phyloP scores from a whole-genome alignment of 2,797 vertebrate genomes.

The Vireo griseus region DNA sequence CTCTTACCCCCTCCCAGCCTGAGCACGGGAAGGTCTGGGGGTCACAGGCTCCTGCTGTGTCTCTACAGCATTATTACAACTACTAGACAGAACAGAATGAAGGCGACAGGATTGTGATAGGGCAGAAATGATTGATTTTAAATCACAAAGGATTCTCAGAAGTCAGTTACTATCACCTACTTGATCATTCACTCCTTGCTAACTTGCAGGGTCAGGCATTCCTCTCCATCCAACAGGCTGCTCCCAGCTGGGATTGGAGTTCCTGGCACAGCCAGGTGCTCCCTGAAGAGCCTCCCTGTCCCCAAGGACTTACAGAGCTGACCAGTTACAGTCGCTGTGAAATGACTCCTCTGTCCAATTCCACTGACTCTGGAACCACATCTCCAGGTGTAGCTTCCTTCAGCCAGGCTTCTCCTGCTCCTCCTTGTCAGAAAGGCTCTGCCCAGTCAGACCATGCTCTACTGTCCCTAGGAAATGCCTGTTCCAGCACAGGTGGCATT shows the following conservation, averaged over 20 bases:
- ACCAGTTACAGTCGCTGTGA: fast-evolving
- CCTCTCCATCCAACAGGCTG: fast-evolving
- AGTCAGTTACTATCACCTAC: not conserved
- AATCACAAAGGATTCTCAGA: not conserved
- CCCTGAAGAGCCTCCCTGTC: not conserved
- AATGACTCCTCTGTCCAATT: not conserved
- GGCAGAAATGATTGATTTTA: fast-evolving
- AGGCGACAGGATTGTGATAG: fast-evolving
- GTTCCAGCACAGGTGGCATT: not conserved
- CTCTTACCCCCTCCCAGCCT: not conserved
- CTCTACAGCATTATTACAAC: fast-evolving
- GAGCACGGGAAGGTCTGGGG: not conserved
- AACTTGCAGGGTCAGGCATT: not conserved
- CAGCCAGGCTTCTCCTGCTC: not conserved
- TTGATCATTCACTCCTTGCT: no score
- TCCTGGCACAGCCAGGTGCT: not conserved
- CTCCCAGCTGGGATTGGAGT: not conserved
- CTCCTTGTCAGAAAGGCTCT: not conserved
- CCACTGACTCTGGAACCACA: not conserved
- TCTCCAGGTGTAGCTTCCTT: fast-evolving
- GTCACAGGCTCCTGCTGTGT: not conserved
- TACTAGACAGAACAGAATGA: no score
- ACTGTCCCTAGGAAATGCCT: fast-evolving
- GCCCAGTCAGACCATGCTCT: fast-evolving
- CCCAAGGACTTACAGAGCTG: fast-evolving